These are phyloP conservation scores for Malacoraja senta DNA, from an alignment of 2,797 vertebrate species.

Conservation along the genomic window DNA sequence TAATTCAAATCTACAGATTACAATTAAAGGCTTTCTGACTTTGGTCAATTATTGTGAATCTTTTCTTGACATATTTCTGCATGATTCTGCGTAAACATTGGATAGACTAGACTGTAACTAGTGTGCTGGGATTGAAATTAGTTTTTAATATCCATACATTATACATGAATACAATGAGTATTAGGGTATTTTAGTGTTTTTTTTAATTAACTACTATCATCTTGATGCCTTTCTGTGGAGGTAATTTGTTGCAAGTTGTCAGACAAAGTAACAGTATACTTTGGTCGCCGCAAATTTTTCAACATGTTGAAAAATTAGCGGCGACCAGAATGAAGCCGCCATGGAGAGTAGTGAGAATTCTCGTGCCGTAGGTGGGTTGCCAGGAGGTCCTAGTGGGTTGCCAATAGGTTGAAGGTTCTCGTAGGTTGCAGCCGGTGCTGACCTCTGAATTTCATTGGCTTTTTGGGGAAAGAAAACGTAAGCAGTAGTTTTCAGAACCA, in stretches of 20 bases:
- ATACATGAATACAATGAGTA: not conserved
- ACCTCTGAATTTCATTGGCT: too few species aligned
- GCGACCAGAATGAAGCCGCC: too few species aligned
- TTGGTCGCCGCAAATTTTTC: too few species aligned
- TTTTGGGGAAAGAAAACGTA: too few species aligned
- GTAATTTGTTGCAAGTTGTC: not conserved
- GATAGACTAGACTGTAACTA: not conserved
- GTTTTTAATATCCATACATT: too few species aligned
- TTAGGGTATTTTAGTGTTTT: not conserved
- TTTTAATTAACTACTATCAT: not conserved
- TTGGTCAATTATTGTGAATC: not conserved
- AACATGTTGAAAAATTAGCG: too few species aligned
- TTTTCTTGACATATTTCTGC: not conserved
- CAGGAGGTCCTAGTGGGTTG: too few species aligned
- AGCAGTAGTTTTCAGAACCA: too few species aligned
- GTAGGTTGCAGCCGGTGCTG: too few species aligned
- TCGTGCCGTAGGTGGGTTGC: too few species aligned
- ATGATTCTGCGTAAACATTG: not conserved
- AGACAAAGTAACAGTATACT: not conserved
- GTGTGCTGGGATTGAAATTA: not conserved
- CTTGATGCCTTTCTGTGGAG: not conserved
- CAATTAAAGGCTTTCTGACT: not conserved
- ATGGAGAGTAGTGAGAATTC: too few species aligned
- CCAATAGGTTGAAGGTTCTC: too few species aligned
- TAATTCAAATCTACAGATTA: not conserved